phyloP scores from a whole-genome alignment of 2,888 invertebrate species.

The Caenorhabditis macrosperma region DNA sequence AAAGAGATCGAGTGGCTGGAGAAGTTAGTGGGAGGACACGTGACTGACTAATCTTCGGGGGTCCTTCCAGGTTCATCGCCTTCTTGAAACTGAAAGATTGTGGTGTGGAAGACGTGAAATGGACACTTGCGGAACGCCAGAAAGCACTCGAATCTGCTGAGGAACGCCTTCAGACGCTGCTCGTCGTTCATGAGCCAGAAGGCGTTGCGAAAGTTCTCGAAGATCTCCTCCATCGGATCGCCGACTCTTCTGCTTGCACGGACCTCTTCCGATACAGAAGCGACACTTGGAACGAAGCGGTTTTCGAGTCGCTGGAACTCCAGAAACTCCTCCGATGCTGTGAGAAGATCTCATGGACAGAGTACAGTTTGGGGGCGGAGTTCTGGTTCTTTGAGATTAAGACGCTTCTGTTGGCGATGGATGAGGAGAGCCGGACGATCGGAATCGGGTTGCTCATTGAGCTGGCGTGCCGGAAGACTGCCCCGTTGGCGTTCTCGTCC shows the following conservation, averaged over 20 bases:
- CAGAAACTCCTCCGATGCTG: slow-evolving; percentile 17
- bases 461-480: slow-evolving; percentile 5
- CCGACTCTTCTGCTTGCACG: too few species aligned
- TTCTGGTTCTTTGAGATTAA: slow-evolving; percentile 15
- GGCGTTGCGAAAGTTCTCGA: neutral
- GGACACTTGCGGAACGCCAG: neutral
- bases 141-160: neutral
- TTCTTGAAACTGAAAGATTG: neutral
- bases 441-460: slow-evolving; percentile 22
- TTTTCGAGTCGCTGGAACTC: neutral
- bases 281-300: neutral
- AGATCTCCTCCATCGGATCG: neutral
- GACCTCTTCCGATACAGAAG: neutral
- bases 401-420: neutral
- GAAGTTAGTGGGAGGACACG: neutral
- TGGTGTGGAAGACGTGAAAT: slow-evolving; percentile 9
- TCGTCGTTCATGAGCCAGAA: neutral
- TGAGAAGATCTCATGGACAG: neutral
- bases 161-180: neutral
- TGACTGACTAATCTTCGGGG: neutral
- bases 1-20: slow-evolving; percentile 24
- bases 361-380: neutral
- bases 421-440: neutral
- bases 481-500: too few species aligned
- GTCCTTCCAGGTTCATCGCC: slow-evolving; percentile 8